Conservation (phyloP, 1,140 invertebrate species). For the Sarcophaga peregrina region DNA sequence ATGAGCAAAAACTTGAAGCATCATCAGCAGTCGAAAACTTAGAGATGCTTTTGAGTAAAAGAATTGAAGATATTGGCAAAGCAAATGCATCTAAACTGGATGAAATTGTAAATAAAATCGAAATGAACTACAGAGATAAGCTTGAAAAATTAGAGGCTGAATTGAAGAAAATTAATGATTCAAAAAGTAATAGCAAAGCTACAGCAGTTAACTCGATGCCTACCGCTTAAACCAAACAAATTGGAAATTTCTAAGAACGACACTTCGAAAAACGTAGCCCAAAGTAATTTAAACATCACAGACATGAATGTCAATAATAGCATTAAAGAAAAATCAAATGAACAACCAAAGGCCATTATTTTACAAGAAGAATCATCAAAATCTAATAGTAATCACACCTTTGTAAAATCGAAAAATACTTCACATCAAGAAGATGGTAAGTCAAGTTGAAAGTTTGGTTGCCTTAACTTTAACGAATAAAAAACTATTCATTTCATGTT, state of each 20-base stretch:
- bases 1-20: not conserved
- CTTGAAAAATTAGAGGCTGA: conserved; percentile 55
- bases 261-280: not conserved
- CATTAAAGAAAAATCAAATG: not conserved
- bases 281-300: not conserved
- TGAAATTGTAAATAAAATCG: conserved; percentile 56
- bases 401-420: not conserved
- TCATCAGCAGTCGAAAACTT: conserved; percentile 56
- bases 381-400: conserved; percentile 31
- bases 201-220: not conserved
- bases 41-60: conserved; percentile 57
- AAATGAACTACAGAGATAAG: conserved; percentile 58
- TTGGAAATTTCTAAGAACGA: not conserved
- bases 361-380: not conserved
- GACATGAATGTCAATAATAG: not conserved
- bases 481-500: not conserved
- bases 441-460: not conserved
- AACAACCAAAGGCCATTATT: not conserved
- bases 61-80: conserved; percentile 59
- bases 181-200: not conserved
- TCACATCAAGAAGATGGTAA: not conserved
- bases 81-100: conserved; percentile 56
- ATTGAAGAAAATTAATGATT: conserved; percentile 45
- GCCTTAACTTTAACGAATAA: too few relatives aligned
- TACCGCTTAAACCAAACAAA: not conserved